Evolutionary conservation across 2,888 invertebrate genomes (phyloP), one percentile per base, ranked within the genome.

Genomic region (Deilephila porcellus): DNA sequence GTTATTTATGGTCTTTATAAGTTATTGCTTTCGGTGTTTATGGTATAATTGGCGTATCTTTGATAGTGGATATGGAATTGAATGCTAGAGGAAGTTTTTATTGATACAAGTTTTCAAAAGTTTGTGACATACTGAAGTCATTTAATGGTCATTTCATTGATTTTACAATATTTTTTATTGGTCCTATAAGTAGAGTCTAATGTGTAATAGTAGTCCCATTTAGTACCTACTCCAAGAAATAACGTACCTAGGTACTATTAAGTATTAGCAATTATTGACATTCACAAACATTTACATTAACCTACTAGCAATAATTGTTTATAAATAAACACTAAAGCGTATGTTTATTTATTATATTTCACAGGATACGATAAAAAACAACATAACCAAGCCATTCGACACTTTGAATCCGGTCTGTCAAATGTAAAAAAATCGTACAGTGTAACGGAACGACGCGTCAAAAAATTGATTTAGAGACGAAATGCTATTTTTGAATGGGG

Each of bases 391-490:
- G 92, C 84, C 82, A 93, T 82, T 80, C 85, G 93, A 93, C 83
- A 91, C 90, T 83, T 77, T 74, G 90, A 87, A 91, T 93, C 91
- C 93, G 91, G 92, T 83, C 85, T 90, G 92, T 90, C 91, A 90
- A 85, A 89, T 81, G 83, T 87, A 86, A 90, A 92, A 91, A 91
- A 88, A 86, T 83, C 78, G 83, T 80, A 87, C 83, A 87, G 85
- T 83, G 83, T 88, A 91, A 90, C 90, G 90, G 81, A 91, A 91
- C 89, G 90, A 90, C 81, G 88, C 85, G 87, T 89, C 87, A 89
- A 91, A 92, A 91, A 92, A 86, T 79, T 92, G 91, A 93, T 93
- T 92, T 93, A 93, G 90, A 82, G 80, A 86, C 83, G 85, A 88
- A 89, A 88, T 71, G 56, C 45, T 56, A 71, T 73, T 71, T 62